Base-by-base conservation (phyloP, 2,113 vertebrate genomes). In the Amphiprion percula region DNA sequence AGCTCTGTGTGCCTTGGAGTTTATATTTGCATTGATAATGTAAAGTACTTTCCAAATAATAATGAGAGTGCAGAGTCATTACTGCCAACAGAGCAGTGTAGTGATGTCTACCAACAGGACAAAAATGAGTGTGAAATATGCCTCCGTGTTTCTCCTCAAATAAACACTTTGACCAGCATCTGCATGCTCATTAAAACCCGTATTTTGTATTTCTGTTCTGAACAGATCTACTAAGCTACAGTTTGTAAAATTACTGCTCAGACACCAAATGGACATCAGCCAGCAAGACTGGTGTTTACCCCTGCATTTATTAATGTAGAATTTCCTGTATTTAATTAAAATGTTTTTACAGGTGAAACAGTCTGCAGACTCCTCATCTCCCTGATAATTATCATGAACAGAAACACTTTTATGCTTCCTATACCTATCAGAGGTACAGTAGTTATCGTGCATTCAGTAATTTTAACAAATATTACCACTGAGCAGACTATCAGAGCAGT, bases 31-130 rank as follows among this genome's bases (percentile, higher is more conserved):
- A 23, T 30, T 4, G 11, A 68, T 39, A n/a, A 12, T 6, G 3
- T 23, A 58, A 26, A 37, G 60, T 67, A 58, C 26, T 71, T 59
- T 71, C 53, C 67, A 54, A 58, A 72, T 64, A 67, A 73, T 73
- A 67, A 33, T 66, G 77, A 66, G n/a, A 44, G 44, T 2, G 11
- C 23, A 47, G 17, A 15, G 37, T 67, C 59, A 52, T 37, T 58
- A 30, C 44, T 52, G 23, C 53, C 23, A 65, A 28, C 53, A 52
- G 44, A 39, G 61, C 59, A 58, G 60, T 23, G 53, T 59, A 58
- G 26, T 16, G n/a, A 70, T 71, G 44, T 64, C 12, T 4, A 23
- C 44, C 52, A 58, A 64, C 59, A 50, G 50, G 30, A 49, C 47
- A 55, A 56, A 78, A 63, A 49, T 24, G 46, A 63, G 62, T 47